Percentiles rank a stretch among this genome's conserved stretches.
These are phyloP conservation scores for Tympanuchus pallidicinctus DNA, from an alignment of 2,113 vertebrate species.

Conservation along the genomic window DNA sequence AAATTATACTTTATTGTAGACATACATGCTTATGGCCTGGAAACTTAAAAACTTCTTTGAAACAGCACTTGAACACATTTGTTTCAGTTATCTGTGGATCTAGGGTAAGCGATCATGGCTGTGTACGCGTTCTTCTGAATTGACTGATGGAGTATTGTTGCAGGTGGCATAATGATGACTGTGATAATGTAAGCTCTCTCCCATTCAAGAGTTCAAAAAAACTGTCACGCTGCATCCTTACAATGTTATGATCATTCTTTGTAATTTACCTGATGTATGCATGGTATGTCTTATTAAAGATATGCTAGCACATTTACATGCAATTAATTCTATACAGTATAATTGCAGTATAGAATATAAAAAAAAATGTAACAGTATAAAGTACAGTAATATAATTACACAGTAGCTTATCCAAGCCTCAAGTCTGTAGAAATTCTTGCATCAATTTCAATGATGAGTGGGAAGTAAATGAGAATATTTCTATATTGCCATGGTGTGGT, in stretches of 20 bases:
- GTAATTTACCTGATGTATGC: constrained; percentile 16
- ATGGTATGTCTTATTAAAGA: constrained; percentile 26
- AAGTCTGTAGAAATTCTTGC: constrained; percentile 6
- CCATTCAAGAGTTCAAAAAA: background rate
- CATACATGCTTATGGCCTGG: background rate
- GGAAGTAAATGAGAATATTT: constrained; percentile 36
- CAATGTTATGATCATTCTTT: background rate
- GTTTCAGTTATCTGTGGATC: background rate
- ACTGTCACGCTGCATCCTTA: background rate
- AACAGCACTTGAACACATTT: background rate
- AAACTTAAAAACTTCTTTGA: background rate
- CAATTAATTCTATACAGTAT: constrained; percentile 18
- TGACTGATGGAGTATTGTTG: background rate
- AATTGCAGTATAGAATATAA: constrained; percentile 34
- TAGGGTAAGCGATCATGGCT: background rate
- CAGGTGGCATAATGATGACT: background rate
- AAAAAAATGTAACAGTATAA: background rate
- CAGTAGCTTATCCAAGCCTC: constrained; percentile 11
- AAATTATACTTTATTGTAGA: background rate
- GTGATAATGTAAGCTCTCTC: background rate
- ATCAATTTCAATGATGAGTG: background rate
- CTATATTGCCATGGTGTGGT: background rate
- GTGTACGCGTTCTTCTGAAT: background rate
- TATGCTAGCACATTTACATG: background rate
- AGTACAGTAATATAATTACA: constrained; percentile 22